Base-by-base conservation (phyloP, 1,140 invertebrate species). In the Cydia splendana region DNA sequence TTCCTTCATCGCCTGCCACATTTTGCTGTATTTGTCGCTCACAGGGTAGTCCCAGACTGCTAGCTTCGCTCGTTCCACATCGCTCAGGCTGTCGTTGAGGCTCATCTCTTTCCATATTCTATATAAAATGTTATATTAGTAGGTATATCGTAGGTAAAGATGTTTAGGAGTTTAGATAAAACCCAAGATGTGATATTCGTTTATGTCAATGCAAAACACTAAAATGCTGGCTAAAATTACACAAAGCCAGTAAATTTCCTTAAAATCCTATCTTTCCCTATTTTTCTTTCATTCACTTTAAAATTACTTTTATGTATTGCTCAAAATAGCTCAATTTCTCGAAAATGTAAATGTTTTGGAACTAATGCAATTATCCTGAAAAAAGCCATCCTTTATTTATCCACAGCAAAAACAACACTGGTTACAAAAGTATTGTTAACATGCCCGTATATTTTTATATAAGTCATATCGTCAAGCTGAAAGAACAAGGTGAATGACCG, bases 31-130 rank as follows among this genome's bases (percentile, higher is more conserved):
- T 85, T 99, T 99, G 90, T 99, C 98, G 83, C 97, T 98, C 0
- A 99, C 98, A 0, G 99, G 99, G 92, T 99, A 99, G 90, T 99
- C 98, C 98, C 98, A 99, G 0, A 99, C 98, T 0, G 98, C 98
- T 13, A 99, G 89, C 89, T 99, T 98, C 0, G 98, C 97, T 71
- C 98, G 93, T 87, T 99, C 98, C 0, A 98, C 95, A 53, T 98
- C 97, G 12, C 95, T 96, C 18, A 99, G 90, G 76, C 96, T 98
- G 88, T 99, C 98, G 84, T 99, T 98, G 10, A 99, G 92, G 45
- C 98, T 98, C 96, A 99, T 98, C 79, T 99, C 97, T 88, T 99
- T 99, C 98, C 98, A 99, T 81, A 99, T 99, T 83, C 98, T 99
- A 85, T 13, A 78, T 12, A n/a, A 18, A 57, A 57, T 57, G 12